These are phyloP conservation scores for Crocodylus rhombifer DNA, from an alignment of 2,797 vertebrate genomes.

Conservation along the genomic window DNA sequence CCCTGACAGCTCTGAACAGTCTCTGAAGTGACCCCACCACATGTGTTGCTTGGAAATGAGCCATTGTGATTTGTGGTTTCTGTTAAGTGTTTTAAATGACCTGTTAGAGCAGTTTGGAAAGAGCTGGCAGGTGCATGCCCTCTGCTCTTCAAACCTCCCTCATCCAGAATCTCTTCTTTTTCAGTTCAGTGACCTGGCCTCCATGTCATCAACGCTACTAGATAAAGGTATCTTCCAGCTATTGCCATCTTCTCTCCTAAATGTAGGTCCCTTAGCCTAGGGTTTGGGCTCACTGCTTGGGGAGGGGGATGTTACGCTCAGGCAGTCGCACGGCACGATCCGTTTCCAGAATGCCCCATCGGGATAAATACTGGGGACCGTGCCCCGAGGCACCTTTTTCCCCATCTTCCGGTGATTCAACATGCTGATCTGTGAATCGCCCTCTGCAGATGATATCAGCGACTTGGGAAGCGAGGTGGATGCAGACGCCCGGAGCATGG, in stretches of 20 bases:
- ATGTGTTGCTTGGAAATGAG: too few relatives aligned
- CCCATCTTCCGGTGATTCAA: rapidly evolving
- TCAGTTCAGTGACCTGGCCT: constrained; percentile 94
- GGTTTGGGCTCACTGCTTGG: not conserved
- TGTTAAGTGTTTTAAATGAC: not conserved
- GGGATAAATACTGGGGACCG: not conserved
- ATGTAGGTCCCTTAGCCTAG: not conserved
- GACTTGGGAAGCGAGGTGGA: constrained; percentile 86
- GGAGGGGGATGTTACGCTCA: rapidly evolving
- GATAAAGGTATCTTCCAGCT: constrained; percentile 89
- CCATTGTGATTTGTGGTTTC: not conserved
- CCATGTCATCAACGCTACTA: constrained; percentile 91
- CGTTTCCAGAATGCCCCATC: not conserved
- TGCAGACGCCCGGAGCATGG: constrained; percentile 73
- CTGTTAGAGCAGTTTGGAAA: not conserved
- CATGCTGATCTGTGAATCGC: not conserved
- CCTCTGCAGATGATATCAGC: constrained; percentile 87
- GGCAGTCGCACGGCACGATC: not conserved
- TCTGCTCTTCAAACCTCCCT: not conserved
- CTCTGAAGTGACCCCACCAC: too few relatives aligned
- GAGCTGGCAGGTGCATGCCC: not conserved
- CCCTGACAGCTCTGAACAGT: not conserved
- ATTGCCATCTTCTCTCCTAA: not conserved
- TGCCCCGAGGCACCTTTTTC: not conserved
- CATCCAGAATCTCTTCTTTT: constrained; percentile 54